Conservation (phyloP, 2,888 invertebrate genomes). For the Limenitis camilla region DNA sequence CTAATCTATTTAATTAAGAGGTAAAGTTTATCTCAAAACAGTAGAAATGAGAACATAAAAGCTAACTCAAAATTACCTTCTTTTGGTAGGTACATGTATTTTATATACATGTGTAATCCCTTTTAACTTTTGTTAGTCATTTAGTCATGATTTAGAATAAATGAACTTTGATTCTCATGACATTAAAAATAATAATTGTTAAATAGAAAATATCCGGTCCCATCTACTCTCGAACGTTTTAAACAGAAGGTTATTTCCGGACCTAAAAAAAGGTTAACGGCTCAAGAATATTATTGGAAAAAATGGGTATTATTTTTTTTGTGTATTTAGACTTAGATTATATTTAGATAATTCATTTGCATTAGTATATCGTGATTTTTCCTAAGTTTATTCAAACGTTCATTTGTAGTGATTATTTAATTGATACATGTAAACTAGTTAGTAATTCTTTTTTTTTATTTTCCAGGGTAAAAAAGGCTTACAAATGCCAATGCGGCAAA, state of each 20-base stretch:
- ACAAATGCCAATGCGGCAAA: slow-evolving; percentile 89
- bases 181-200: neutral
- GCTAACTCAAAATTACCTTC: too few relatives aligned
- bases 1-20: neutral
- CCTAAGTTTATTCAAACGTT: too few relatives aligned
- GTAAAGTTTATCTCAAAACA: neutral
- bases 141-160: neutral
- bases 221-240: slow-evolving; percentile 43
- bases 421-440: neutral
- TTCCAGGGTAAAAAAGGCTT: slow-evolving; percentile 83
- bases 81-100: too few relatives aligned
- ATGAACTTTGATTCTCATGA: neutral
- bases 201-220: slow-evolving; percentile 45
- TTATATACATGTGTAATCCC: too few relatives aligned
- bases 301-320: slow-evolving; percentile 53
- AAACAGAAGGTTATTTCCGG: slow-evolving; percentile 48
- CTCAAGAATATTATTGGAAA: slow-evolving; percentile 64
- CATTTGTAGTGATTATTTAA: neutral
- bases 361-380: too few relatives aligned
- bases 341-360: neutral
- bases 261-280: slow-evolving; percentile 55
- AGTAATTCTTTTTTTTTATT: neutral
- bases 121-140: too few relatives aligned
- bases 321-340: neutral
- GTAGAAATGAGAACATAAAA: too few relatives aligned